Conservation (phyloP, 2,888 invertebrate genomes). For the Calameuta filiformis region DNA sequence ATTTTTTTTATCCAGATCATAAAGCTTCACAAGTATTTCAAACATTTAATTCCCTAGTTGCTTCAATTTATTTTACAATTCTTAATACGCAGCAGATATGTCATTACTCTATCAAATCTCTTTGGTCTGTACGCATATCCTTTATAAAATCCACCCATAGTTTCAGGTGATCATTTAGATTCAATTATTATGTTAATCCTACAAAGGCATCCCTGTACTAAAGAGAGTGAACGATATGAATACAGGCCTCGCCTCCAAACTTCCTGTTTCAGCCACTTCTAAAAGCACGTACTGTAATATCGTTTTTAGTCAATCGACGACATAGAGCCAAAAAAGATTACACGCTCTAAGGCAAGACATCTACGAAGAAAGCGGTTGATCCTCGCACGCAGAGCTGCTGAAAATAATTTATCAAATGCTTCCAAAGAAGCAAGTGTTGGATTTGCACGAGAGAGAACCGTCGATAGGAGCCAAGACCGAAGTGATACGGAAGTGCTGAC, state of each 20-base stretch:
- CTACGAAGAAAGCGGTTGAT: slow-evolving; percentile 52
- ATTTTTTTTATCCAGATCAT: background rate
- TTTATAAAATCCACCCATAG: background rate
- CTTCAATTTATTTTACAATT: background rate
- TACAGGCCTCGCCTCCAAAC: background rate
- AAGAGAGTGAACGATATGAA: background rate
- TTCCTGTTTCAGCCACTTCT: slow-evolving; percentile 5
- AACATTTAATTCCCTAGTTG: background rate
- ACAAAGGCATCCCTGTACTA: slow-evolving; percentile 2
- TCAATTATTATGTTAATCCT: background rate
- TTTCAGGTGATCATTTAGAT: too few relatives aligned
- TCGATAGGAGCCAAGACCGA: slow-evolving; percentile 6
- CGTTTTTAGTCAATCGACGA: slow-evolving; percentile 34
- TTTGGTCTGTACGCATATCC: background rate
- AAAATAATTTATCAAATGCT: slow-evolving; percentile 19
- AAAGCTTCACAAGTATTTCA: background rate
- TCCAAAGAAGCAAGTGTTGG: slow-evolving; percentile 4
- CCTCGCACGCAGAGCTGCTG: slow-evolving; percentile 45
- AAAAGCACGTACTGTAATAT: slow-evolving; percentile 11
- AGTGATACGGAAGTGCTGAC: slow-evolving; percentile 17
- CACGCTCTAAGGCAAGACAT: slow-evolving; percentile 53
- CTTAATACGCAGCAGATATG: background rate
- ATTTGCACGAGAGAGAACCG: slow-evolving; percentile 5
- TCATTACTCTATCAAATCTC: background rate
- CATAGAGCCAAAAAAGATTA: slow-evolving; percentile 40